Evolutionary conservation across 2,113 vertebrate genomes (phyloP), one percentile per base, ranked within the genome.

Genomic region (Carlito syrichta): DNA sequence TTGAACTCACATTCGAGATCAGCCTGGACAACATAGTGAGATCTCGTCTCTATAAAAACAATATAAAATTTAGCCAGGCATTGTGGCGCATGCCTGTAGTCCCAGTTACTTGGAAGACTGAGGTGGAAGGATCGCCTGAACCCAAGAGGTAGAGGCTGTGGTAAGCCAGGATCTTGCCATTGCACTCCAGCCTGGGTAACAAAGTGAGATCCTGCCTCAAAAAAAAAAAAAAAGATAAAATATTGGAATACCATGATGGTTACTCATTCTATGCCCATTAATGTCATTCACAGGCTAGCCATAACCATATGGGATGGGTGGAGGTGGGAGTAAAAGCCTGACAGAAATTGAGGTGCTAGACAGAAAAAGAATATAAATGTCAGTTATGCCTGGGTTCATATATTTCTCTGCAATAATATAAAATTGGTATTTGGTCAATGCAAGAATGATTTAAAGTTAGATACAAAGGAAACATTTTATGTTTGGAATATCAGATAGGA

Each of bases 401-500:
- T 27, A 58, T 63, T 92, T 79, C 38, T 94, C 40, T 77, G 35
- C 12, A 77, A 74, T 23, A 60, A 68, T 54, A 92, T 62, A 38
- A n/a, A 87, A 52, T 89, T 84, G 30, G 17, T 62, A 58, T 88
- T 85, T 95, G 50, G 22, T 77, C 71, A 94, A 91, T n/a, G 20
- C 2, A 88, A 89, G 48, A 56, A 81, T 6, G 60, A 92, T 71
- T 92, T 85, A 54, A 81, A 90, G 43, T 84, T 85, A 58, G 27
- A 84, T 66, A 63, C 30, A 87, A 94, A 95, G 50, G 30, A 79
- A 68, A 92, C 73, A 22, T 32, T 48, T 83, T 83, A 79, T 95
- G 45, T 86, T 93, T 89, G 73, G 35, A 11, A 93, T 76, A 74
- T 92, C 8, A 71, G 38, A n/a, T 77, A 35, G 30, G 48, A 48